These are phyloP conservation scores for Drosophila sp. DNA, from an alignment of 1,140 invertebrate genomes.

Conservation along the genomic window DNA sequence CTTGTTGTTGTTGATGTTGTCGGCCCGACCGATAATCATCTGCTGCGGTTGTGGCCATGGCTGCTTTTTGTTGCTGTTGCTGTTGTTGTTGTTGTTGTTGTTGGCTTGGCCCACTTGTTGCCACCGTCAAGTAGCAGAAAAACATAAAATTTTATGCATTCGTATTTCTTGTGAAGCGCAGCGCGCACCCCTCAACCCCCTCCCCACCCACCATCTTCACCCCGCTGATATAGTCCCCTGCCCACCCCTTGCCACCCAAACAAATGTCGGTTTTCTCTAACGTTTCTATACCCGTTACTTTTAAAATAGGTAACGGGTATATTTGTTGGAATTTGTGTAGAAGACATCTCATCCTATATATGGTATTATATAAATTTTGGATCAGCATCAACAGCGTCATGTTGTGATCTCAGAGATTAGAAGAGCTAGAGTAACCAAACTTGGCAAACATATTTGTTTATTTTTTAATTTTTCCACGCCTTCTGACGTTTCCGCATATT, in stretches of 20 bases:
- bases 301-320: too few relatives aligned
- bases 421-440: too few relatives aligned
- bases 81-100: conserved; percentile 36
- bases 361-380: too few relatives aligned
- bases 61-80: conserved; percentile 52
- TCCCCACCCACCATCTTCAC: not conserved
- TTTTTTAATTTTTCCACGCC: too few relatives aligned
- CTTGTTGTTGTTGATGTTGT: conserved; percentile 34
- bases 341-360: too few relatives aligned
- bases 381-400: too few relatives aligned
- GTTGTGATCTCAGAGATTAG: too few relatives aligned
- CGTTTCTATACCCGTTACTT: too few relatives aligned
- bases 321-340: too few relatives aligned
- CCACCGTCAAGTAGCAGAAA: conserved; percentile 80
- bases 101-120: conserved; percentile 80
- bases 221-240: not conserved
- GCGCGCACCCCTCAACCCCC: conserved; percentile 44
- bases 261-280: conserved; percentile 82
- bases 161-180: conserved; percentile 79
- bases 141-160: conserved; percentile 84
- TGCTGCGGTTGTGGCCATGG: conserved; percentile 77
- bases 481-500: too few relatives aligned
- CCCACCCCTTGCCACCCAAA: conserved; percentile 36
- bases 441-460: too few relatives aligned
- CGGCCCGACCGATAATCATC: conserved; percentile 53